Evolutionary conservation across 64 coral and sea anemone species (phyloP), one percentile per base, ranked within the genome.

Genomic region (Actinia equina): DNA sequence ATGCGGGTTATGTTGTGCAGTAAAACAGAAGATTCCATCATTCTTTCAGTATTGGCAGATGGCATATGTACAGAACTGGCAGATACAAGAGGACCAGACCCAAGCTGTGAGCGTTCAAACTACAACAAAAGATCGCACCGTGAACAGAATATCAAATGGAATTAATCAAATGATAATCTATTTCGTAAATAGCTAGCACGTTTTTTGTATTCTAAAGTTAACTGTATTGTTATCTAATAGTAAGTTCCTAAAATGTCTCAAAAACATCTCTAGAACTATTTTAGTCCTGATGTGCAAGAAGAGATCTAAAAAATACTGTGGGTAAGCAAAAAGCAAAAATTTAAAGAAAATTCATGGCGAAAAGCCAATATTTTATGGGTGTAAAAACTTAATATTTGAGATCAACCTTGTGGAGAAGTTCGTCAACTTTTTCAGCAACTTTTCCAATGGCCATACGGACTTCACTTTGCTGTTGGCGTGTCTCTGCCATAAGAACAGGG

Each of bases 401-500:
- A 51, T 80, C 77, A 44, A 99, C 97, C 97, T 99, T 99, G n/a
- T 95, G 88, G 18, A 64, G 89, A 17, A 99, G 69, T 23, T 90
- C 86, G 30, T 99, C 97, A 52, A 99, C 91, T 86, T 99, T 99
- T 30, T 99, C 97, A 6, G 97, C 88, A 14, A 99, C 85, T 61
- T 99, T 99, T 57, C 82, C 86, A 15, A 99, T 95, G 2, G 88
- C 86, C 91, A 95, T 92, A 52, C 93, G 94, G 17, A 99, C 89
- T 86, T 99, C 97, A 58, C 92, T 90, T 46, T 99, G 97, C 46
- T 99, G 93, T 43, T 99, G 97, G 23, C 97, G 88, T 78, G 89
- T 99, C 86, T 99, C 97, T n/a, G 97, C 93, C 97, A 99, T 99
- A 37, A 99, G 45, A 13, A 99, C 93, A 4, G 97, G 93, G 26